These are phyloP conservation scores for Lysandra bellargus DNA, from an alignment of 2,888 invertebrate genomes.

Conservation along the genomic window DNA sequence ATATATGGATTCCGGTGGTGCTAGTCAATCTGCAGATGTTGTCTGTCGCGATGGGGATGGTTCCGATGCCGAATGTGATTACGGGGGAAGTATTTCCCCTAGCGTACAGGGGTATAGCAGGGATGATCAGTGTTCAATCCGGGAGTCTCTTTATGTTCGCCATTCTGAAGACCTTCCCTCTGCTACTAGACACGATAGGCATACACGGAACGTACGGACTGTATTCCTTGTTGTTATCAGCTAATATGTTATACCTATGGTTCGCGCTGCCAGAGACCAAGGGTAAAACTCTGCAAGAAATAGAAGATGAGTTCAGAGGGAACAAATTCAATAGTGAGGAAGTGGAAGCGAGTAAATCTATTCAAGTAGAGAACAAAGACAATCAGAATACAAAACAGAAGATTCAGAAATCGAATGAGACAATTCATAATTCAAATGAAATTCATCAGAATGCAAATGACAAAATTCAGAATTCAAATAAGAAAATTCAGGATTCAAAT, in stretches of 20 bases:
- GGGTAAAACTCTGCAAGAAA: constrained; percentile 82
- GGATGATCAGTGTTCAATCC: constrained; percentile 80
- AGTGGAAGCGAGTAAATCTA: constrained; percentile 51
- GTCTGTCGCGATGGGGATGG: constrained; percentile 78
- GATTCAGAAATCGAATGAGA: not conserved
- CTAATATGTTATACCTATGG: constrained; percentile 76
- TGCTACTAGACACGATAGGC: constrained; percentile 71
- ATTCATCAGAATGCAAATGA: not conserved
- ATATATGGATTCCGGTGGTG: constrained; percentile 69
- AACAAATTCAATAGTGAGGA: constrained; percentile 52
- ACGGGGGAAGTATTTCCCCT: constrained; percentile 85
- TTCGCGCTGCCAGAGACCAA: constrained; percentile 83
- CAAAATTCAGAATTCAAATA: not conserved
- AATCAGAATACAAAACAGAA: constrained; percentile 53
- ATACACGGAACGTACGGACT: constrained; percentile 79
- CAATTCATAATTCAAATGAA: not conserved
- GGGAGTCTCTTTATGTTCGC: constrained; percentile 81
- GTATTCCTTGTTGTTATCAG: constrained; percentile 75
- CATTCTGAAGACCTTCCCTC: constrained; percentile 82
- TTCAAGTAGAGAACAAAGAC: constrained; percentile 53
- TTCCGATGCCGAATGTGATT: constrained; percentile 85
- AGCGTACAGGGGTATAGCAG: constrained; percentile 80
- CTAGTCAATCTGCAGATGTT: constrained; percentile 77
- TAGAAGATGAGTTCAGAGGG: constrained; percentile 79
- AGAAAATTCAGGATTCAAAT: not conserved